Evolutionary conservation across 2,113 vertebrate species (phyloP).

Genomic region (Tetrao urogallus): DNA sequence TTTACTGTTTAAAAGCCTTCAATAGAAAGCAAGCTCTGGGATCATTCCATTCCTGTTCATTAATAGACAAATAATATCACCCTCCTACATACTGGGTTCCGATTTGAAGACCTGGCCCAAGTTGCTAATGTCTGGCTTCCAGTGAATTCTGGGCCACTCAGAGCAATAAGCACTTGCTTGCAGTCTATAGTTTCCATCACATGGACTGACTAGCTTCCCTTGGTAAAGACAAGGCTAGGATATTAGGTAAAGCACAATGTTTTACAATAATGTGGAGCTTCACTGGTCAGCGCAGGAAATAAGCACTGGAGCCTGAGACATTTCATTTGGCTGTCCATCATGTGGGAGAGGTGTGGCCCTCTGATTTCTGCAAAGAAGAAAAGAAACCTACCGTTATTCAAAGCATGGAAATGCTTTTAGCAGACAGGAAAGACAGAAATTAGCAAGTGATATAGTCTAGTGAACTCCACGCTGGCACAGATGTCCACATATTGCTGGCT

Average conservation of each 20-base stretch:
- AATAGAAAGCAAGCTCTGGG: constrained; percentile 81
- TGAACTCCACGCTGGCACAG: background rate
- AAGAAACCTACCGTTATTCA: constrained; percentile 25
- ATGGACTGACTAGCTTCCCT: constrained; percentile 82
- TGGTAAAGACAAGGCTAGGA: constrained; percentile 84
- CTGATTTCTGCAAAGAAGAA: constrained; percentile 88
- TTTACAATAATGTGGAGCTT: constrained; percentile 84
- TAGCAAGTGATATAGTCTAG: rapidly evolving
- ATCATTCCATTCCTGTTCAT: constrained; percentile 71
- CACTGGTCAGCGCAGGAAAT: constrained; percentile 99
- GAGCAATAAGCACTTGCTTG: constrained; percentile 79
- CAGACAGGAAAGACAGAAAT: background rate
- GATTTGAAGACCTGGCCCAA: constrained; percentile 76
- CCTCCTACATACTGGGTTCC: constrained; percentile 73
- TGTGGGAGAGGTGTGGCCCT: constrained; percentile 83
- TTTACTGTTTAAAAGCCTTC: constrained; percentile 80
- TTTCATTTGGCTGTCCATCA: constrained; percentile 95
- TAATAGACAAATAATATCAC: constrained; percentile 69
- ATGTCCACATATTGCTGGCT: rapidly evolving
- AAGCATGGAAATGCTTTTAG: background rate
- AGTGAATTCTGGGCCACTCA: constrained; percentile 82
- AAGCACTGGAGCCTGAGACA: constrained; percentile 93
- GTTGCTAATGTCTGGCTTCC: constrained; percentile 77
- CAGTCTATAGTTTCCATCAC: constrained; percentile 79
- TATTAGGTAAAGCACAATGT: constrained; percentile 87